Percentiles rank a stretch among this genome's conserved stretches.
phyloP scores from a whole-genome alignment of 2,797 vertebrate genomes.

The Macropodus opercularis region DNA sequence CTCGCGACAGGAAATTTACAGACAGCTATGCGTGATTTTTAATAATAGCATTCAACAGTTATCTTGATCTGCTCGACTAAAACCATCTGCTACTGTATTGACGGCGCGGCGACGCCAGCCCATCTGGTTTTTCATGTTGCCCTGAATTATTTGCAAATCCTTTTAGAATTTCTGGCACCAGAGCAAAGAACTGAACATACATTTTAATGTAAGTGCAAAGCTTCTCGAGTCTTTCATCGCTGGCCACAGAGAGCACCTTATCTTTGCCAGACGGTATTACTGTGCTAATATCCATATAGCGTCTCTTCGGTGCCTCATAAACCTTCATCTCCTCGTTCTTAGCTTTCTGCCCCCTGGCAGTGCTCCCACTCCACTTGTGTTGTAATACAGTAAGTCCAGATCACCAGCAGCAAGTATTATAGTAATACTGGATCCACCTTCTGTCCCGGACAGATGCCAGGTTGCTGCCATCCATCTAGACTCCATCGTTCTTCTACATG shows the following conservation, averaged over 20 bases:
- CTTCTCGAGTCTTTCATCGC: constrained; percentile 3
- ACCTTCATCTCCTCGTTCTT: constrained; percentile 36
- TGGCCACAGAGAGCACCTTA: constrained; percentile 17
- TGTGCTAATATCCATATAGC: constrained; percentile 22
- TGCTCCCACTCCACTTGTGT: constrained; percentile 32
- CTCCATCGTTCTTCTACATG: constrained; percentile 33
- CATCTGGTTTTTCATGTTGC: constrained; percentile 13
- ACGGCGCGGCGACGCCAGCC: too few relatives aligned
- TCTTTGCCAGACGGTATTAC: constrained; percentile 19
- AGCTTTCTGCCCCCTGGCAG: constrained; percentile 25
- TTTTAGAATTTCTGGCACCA: constrained; percentile 2
- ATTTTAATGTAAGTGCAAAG: constrained; percentile 8
- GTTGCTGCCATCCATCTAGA: constrained; percentile 31
- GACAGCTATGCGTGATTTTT: neutral
- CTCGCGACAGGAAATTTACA: neutral
- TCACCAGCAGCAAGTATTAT: constrained; percentile 33
- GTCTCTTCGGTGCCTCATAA: constrained; percentile 24
- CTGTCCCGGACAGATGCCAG: constrained; percentile 49
- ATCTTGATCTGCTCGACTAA: neutral
- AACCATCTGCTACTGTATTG: neutral
- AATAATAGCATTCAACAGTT: neutral
- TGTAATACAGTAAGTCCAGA: constrained; percentile 43
- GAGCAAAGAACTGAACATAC: neutral
- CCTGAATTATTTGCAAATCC: constrained; percentile 22
- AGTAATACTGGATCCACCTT: constrained; percentile 34